Evolutionary conservation across 2,113 vertebrate genomes (phyloP).

Genomic region (Microtus richardsoni): DNA sequence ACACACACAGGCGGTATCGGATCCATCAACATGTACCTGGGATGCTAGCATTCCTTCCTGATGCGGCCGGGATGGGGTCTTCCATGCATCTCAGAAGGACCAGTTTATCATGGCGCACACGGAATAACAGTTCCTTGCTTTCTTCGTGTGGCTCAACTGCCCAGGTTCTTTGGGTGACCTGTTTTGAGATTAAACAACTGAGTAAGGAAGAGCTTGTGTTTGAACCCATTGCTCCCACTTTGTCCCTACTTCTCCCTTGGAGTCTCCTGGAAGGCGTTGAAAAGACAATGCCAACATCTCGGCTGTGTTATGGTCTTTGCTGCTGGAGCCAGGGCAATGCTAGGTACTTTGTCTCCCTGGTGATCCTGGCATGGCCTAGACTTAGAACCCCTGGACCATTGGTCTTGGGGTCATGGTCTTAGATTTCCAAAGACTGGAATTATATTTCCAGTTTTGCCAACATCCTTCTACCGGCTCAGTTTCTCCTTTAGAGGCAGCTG

Average conservation of each 20-base stretch:
- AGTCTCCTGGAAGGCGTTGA: background rate
- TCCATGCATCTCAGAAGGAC: background rate
- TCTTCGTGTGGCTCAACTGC: background rate
- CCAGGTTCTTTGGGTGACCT: background rate
- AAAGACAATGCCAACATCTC: background rate
- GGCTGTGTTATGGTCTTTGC: background rate
- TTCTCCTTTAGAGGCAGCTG: conserved; percentile 69
- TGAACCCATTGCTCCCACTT: background rate
- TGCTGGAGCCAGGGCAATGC: background rate
- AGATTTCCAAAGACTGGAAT: conserved; percentile 68
- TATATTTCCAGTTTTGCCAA: conserved; percentile 77
- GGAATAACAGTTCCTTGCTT: background rate
- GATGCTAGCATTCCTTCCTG: conserved; percentile 36
- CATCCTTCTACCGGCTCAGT: conserved; percentile 63
- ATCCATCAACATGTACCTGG: conserved; percentile 70
- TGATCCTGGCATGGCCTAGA: background rate
- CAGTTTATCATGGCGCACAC: background rate
- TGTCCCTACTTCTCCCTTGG: background rate
- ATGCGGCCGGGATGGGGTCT: background rate
- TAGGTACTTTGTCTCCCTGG: background rate
- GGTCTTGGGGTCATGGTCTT: conserved; percentile 36
- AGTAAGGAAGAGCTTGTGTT: background rate
- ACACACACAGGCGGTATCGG: conserved; percentile 51
- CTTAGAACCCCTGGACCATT: conserved; percentile 27
- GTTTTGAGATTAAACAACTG: background rate